phyloP scores from a whole-genome alignment of 2,888 invertebrate species.

The Sepiola atlantica region DNA sequence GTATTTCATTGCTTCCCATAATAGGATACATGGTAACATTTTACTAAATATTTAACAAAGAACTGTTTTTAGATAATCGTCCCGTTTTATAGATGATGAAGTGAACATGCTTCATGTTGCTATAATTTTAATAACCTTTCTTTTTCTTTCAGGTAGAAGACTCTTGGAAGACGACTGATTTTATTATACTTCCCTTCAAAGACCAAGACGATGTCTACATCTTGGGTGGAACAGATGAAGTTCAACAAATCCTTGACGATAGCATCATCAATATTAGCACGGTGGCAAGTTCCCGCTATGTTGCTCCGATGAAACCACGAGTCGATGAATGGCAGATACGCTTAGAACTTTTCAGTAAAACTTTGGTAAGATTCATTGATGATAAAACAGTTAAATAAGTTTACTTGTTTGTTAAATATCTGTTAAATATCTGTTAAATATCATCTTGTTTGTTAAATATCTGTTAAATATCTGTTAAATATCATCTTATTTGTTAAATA shows the following conservation, averaged over 20 bases:
- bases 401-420: too few species aligned
- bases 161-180: slow-evolving; percentile 85
- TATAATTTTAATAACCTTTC: background rate
- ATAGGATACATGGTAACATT: too few species aligned
- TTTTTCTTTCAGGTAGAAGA: slow-evolving; percentile 81
- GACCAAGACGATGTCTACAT: slow-evolving; percentile 87
- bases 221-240: slow-evolving; percentile 86
- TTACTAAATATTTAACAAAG: too few species aligned
- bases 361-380: slow-evolving; percentile 79
- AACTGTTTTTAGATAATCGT: too few species aligned
- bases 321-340: slow-evolving; percentile 87
- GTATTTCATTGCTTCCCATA: too few species aligned
- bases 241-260: slow-evolving; percentile 86
- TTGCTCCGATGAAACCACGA: slow-evolving; percentile 85
- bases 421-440: too few species aligned
- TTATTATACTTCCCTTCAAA: slow-evolving; percentile 84
- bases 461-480: too few species aligned
- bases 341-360: slow-evolving; percentile 84
- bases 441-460: too few species aligned
- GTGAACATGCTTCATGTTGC: background rate
- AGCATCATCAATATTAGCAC: slow-evolving; percentile 88
- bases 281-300: slow-evolving; percentile 87
- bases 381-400: too few species aligned
- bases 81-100: too few species aligned
- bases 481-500: too few species aligned